Evolutionary conservation across 2,113 vertebrate genomes (phyloP), one percentile per base, ranked within the genome.

Genomic region (Amazona guildingii): DNA sequence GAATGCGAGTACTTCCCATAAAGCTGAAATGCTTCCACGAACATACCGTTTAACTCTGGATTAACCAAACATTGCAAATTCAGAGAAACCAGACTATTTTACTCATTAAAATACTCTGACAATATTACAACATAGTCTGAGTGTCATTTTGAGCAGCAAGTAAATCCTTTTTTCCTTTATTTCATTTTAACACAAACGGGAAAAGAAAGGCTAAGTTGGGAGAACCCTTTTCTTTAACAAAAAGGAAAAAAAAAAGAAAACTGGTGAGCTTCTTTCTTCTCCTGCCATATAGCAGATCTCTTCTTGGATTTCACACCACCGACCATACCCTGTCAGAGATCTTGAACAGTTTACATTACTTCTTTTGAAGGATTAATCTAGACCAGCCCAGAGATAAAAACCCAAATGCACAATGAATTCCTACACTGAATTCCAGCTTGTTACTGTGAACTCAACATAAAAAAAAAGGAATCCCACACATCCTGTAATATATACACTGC

Each of bases 321-420:
- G 18, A 93, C 86, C 88, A 90, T 83, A 80, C 83, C 61, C 76
- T 93, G 94, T 88, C 86, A 94, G 75, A 90, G 59, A 92, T 78
- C 92, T 59, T 83, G 73, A 74, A 92, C 76, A 96, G 92, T 95
- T 94, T 85, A 90, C 64, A 80, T 70, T 82, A 92, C 79, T 95
- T 94, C 87, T 95, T 90, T 96, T 87, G 88, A 97, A 96, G 79
- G 78, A 91, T 92, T 96, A 94, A 94, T 94, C 78, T 79, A 88
- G 74, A 90, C 82, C 5, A 1, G 64, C 49, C 91, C 84, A 89
- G 86, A 96, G 79, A 93, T 90, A 94, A 96, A 83, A 93, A 80
- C 3, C 85, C 86, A 94, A 70, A 94, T 63, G 93, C 92, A 96
- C 92, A 97, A 46, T 86, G 78, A 95, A 97, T 95, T 96, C 68